A percentile compares a stretch with the other conserved stretches of the same genome.
These are phyloP conservation scores for Myioborus melanocephalus DNA, from an alignment of 2,797 vertebrate genomes.

Conservation along the genomic window DNA sequence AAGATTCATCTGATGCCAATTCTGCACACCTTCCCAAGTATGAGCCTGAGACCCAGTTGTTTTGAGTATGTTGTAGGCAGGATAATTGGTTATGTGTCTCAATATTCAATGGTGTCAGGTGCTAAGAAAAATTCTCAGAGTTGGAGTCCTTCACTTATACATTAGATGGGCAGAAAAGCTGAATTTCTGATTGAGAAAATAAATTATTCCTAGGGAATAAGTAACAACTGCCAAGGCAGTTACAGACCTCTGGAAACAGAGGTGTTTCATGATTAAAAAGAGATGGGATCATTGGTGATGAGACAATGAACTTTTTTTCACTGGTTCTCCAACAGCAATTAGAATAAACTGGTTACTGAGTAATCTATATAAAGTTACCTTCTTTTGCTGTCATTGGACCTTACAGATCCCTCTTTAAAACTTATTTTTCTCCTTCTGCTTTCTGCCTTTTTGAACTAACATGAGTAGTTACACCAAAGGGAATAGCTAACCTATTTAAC, in stretches of 20 bases:
- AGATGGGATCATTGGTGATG: not conserved
- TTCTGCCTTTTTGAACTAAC: not conserved
- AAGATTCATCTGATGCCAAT: fast-evolving
- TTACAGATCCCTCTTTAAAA: not conserved
- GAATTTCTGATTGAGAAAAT: not conserved
- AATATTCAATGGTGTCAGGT: not conserved
- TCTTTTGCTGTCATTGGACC: not conserved
- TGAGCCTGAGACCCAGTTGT: too few species aligned
- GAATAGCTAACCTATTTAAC: constrained; percentile 44
- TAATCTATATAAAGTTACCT: not conserved
- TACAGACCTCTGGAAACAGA: not conserved
- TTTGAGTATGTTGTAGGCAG: not conserved
- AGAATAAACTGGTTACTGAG: not conserved
- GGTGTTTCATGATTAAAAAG: not conserved
- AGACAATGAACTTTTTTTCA: not conserved
- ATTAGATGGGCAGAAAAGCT: not conserved
- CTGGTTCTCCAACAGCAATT: not conserved
- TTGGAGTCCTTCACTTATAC: not conserved
- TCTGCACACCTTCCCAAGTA: not conserved
- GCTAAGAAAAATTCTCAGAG: not conserved
- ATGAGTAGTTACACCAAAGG: not conserved
- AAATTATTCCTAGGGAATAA: not conserved
- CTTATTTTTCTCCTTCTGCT: not conserved
- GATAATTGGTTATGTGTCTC: not conserved
- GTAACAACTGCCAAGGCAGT: not conserved